Evolutionary conservation across 1,140 invertebrate genomes (phyloP), one percentile per base, ranked within the genome.

Genomic region (Calliopsis andreniformis): DNA sequence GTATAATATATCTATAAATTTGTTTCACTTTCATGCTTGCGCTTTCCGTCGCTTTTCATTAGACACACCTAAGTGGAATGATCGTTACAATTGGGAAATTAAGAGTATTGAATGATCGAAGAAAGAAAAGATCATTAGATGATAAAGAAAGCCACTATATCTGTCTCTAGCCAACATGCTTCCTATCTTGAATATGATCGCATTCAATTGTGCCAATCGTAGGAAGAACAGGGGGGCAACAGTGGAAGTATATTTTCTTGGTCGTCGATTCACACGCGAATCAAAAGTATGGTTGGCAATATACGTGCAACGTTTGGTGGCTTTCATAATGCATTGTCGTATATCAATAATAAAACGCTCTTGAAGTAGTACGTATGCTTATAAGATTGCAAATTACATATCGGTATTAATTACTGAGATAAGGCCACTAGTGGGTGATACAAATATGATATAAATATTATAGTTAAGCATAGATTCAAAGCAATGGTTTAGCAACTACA

Each of bases 351-450:
- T 85, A 84, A 88, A 87, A 87, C 82, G 79, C 72, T 58, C 53
- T 55, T 55, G 61, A 84, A 85, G 25, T 85, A 84, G 82, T 78
- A 79, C 73, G 49, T 84, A 80, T 79, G 70, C 47, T 83, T 86
- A 86, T 75, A 81, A 59, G 75, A 87, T 59, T 85, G 79, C 84
- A 81, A 87, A 88, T 90, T 87, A 87, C 78, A 69, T 86, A 82
- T 87, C 53, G 56, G 70, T 87, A 85, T 85, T 59, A 87, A 83
- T 89, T 88, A 89, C 84, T 84, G 80, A 91, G 88, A 88, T 92
- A 92, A 92, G 91, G 91, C 91, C 91, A 92, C 91, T 92, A 92
- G 87, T 88, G 86, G 91, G 82, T 92, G 83, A 90, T 91, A 91
- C 85, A 91, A 91, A 87, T 91, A 88, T 66, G 87, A 89, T 91